Conservation (phyloP, 2,888 invertebrate species). For the Andrena haemorrhoa region DNA sequence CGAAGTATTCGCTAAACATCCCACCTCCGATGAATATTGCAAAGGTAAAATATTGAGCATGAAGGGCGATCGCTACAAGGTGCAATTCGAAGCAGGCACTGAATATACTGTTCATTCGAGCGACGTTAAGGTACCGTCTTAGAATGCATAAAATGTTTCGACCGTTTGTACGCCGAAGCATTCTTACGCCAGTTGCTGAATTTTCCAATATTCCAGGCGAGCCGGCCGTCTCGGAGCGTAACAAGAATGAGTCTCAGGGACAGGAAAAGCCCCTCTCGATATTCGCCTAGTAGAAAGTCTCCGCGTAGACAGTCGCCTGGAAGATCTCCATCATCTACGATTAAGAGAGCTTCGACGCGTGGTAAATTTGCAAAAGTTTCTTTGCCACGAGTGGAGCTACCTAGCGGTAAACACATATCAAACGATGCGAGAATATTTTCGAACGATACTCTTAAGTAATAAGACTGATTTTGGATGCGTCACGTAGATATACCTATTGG, state of each 20-base stretch:
- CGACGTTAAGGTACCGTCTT: constrained; percentile 75
- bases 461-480: constrained; percentile 6
- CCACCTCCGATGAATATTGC: constrained; percentile 73
- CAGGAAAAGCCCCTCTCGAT: constrained; percentile 75
- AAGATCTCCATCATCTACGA: constrained; percentile 61
- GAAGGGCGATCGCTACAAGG: constrained; percentile 75
- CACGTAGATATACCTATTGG: constrained; percentile 33
- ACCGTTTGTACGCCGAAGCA: background rate
- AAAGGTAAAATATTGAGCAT: constrained; percentile 75
- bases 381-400: constrained; percentile 73
- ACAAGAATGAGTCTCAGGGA: constrained; percentile 67
- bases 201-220: constrained; percentile 59
- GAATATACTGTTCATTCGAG: constrained; percentile 73
- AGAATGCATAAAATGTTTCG: background rate
- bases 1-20: constrained; percentile 79
- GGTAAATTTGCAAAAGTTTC: constrained; percentile 74
- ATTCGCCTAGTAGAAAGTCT: constrained; percentile 73
- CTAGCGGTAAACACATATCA: constrained; percentile 64
- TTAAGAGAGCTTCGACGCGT: constrained; percentile 68
- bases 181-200: background rate
- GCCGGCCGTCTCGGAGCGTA: constrained; percentile 77
- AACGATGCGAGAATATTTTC: background rate
- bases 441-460: background rate
- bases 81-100: constrained; percentile 77
- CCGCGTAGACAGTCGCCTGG: constrained; percentile 74